phyloP scores from a whole-genome alignment of 1,140 invertebrate species.

The Drosophila tsacasi region DNA sequence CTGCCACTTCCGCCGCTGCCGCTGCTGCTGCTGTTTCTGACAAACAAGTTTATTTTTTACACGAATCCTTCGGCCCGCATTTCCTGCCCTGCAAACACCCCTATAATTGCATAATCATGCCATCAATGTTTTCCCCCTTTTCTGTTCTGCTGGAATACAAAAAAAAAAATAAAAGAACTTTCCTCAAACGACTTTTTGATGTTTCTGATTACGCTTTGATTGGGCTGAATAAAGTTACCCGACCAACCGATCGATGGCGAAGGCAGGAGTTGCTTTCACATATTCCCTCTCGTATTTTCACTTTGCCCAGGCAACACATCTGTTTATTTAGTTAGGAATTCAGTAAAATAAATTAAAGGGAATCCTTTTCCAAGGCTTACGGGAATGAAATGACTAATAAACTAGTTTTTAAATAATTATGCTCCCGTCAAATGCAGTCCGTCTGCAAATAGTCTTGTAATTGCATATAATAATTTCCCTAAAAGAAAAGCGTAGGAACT shows the following conservation, averaged over 20 bases:
- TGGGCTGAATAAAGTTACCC: slow-evolving; percentile 34
- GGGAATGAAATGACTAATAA: neutral
- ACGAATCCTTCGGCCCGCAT: slow-evolving; percentile 9
- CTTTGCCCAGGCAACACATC: neutral
- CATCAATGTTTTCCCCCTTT: slow-evolving; percentile 6
- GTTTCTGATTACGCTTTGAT: slow-evolving; percentile 72
- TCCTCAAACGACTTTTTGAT: slow-evolving; percentile 72
- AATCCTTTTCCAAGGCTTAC: neutral
- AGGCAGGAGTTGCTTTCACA: neutral
- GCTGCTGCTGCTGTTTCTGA: slow-evolving; percentile 24
- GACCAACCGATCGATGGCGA: slow-evolving; percentile 19
- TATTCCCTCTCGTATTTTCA: neutral
- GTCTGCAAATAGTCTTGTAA: neutral
- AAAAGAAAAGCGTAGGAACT: neutral
- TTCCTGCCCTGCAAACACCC: slow-evolving; percentile 35
- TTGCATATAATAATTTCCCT: neutral
- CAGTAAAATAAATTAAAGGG: no score
- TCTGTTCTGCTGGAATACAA: slow-evolving; percentile 3
- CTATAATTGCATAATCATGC: slow-evolving; percentile 57
- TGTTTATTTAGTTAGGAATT: neutral
- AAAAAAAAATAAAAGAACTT: slow-evolving; percentile 24
- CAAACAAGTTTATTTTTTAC: slow-evolving; percentile 49
- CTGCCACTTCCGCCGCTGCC: slow-evolving; percentile 4
- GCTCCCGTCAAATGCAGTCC: neutral
- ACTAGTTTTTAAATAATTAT: neutral